Evolutionary conservation across 2,113 vertebrate genomes (phyloP), one percentile per base, ranked within the genome.

Genomic region (Oostethus manadensis): DNA sequence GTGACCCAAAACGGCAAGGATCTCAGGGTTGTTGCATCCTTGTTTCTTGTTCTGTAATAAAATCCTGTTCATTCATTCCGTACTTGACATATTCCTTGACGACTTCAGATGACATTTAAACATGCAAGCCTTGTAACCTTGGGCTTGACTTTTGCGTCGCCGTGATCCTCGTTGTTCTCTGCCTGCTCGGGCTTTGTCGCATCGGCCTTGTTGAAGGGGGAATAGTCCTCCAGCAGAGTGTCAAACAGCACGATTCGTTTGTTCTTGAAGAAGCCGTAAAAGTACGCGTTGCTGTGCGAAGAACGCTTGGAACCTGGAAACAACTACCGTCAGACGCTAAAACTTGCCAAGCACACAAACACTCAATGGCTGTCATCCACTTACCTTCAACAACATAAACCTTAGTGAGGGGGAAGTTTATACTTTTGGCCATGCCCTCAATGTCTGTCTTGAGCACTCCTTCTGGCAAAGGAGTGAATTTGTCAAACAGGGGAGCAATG

Each of bases 191-290:
- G 72, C 60, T 84, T 88, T 6, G 79, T 60, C 46, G 91, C 91
- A 64, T 89, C 91, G 22, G 77, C 60, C 88, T 94, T 94, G 86
- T 98, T 97, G 58, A 94, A 79, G 14, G 94, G 92, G 2, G 95
- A 97, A 82, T 94, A 96, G 70, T 97, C 94, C 73, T 99, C 96
- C 73, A 99, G 81, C 62, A 99, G 91, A 0, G 97, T 99, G 82
- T 99, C 97, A 15, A 99, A 98, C 63, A 99, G 90, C 17, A 99
- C 96, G 62, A 99, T 98, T 44, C 96, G 84, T 77, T 99, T 99
- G 77, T 99, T 99, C 88, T 98, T 99, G 86, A 98, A 99, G 88
- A 98, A 99, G 21, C 97, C 97, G 58, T 99, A 99, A 82, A 99
- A 99, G 83, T 99, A 99, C 8, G 97, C 97, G 73, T 99, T 99